Evolutionary conservation across 2,113 vertebrate genomes (phyloP), one percentile per base, ranked within the genome.

Genomic region (Burhinus oedicnemus): DNA sequence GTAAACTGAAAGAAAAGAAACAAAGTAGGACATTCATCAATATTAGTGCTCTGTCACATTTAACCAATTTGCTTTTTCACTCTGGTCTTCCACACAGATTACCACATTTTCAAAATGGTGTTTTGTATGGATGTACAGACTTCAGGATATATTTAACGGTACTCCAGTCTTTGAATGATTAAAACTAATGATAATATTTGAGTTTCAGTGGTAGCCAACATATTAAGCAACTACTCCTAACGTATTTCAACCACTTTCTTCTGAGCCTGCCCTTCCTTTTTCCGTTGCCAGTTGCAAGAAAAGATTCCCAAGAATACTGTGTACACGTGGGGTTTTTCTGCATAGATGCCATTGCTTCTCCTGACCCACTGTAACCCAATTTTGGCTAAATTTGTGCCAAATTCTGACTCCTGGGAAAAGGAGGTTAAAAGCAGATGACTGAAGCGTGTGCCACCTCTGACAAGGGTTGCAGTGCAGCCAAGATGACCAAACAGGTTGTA

Each of bases 1-100:
- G 99, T 98, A 99, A 99, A 99, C 99, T 99, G 98, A 75, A 89
- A 96, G 62, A 88, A 97, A 95, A 96, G 62, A 81, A 82, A 89
- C 47, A 77, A 60, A 83, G 30, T 8, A 91, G 44, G 60, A 94
- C 42, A 96, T 95, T 89, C 76, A 58, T 84, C 58, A 94, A 27
- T 81, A 96, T 78, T 83, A 89, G 32, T 26, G 12, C 76, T 84
- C 78, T 90, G 81, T 65, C 54, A 94, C 47, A 71, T 51, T 83
- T 44, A 81, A 86, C 47, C 38, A 57, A 34, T 22, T 93, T 76
- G 30, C 8, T 88, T 93, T 96, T 71, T 89, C 45, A 81, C 42
- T 42, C 12, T 51, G 49, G 22, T 51, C 49, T 51, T 51, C 54
- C 83, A n/a, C 25, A 65, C 6, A 88, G 86, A 93, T 87, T 68